A percentile compares a stretch with the other conserved stretches of the same genome.
These are phyloP conservation scores for Hystrix cristata DNA, from an alignment of 2,113 vertebrate species.

Conservation along the genomic window DNA sequence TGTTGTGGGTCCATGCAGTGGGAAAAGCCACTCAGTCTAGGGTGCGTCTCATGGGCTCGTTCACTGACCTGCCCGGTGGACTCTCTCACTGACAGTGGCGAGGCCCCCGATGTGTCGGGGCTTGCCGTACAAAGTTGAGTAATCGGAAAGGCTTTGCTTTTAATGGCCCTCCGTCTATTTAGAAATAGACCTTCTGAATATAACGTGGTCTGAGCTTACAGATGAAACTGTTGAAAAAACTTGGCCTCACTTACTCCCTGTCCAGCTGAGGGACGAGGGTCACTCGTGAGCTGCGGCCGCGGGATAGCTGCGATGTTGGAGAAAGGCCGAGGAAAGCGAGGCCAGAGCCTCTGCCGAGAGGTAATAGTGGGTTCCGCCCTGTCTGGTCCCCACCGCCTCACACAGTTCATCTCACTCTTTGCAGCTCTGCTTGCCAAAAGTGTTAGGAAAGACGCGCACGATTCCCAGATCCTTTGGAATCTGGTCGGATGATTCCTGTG, in stretches of 20 bases:
- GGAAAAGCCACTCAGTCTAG: background rate
- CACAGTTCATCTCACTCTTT: too few relatives aligned
- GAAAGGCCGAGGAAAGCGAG: background rate
- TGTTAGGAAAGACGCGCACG: background rate
- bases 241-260: background rate
- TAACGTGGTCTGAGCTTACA: background rate
- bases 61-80: background rate
- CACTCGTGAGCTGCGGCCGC: background rate
- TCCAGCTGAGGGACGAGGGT: background rate
- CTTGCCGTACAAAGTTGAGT: background rate
- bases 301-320: background rate
- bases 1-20: fast-evolving
- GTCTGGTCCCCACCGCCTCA: background rate
- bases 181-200: background rate
- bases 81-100: background rate
- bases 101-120: background rate
- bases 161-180: background rate
- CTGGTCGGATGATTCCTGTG: background rate
- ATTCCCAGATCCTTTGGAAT: background rate
- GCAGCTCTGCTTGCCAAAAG: background rate
- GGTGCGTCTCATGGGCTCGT: background rate
- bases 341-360: background rate
- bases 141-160: background rate
- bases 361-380: background rate
- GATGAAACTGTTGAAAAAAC: fast-evolving